Evolutionary conservation across 2,797 vertebrate genomes (phyloP).

Genomic region (Myripristis murdjan): DNA sequence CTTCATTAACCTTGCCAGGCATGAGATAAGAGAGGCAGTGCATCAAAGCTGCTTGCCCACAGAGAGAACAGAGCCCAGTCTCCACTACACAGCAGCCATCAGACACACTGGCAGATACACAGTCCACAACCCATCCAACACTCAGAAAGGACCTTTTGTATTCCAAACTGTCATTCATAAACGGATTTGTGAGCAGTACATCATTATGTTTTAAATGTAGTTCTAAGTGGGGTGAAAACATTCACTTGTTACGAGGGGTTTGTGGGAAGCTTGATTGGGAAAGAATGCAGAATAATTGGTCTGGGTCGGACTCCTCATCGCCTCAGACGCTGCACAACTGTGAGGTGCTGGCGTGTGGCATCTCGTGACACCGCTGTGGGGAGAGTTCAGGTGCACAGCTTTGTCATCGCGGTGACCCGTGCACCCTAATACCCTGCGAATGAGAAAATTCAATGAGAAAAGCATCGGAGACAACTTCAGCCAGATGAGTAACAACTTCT

Average conservation of each 20-base stretch:
- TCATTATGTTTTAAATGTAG: slow-evolving; percentile 62
- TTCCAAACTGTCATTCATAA: slow-evolving; percentile 71
- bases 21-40: slow-evolving; percentile 88
- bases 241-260: slow-evolving; percentile 55
- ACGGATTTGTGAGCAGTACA: slow-evolving; percentile 34
- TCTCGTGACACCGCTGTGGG: slow-evolving; percentile 31
- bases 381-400: slow-evolving; percentile 47
- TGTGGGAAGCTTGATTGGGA: slow-evolving; percentile 51
- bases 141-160: slow-evolving; percentile 74
- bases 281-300: slow-evolving; percentile 63
- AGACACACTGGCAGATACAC: slow-evolving; percentile 68
- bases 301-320: slow-evolving; percentile 39
- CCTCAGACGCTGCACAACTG: slow-evolving; percentile 26
- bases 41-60: slow-evolving; percentile 87
- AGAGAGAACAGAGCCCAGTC: slow-evolving; percentile 83
- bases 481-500: slow-evolving; percentile 70
- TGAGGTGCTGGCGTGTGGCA: slow-evolving; percentile 25
- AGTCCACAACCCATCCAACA: slow-evolving; percentile 63
- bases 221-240: slow-evolving; percentile 51
- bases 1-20: slow-evolving; percentile 91
- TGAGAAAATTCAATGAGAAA: slow-evolving; percentile 70
- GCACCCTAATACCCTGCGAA: slow-evolving; percentile 56
- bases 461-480: slow-evolving; percentile 75
- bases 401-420: slow-evolving; percentile 53
- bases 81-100: slow-evolving; percentile 79